Percentiles rank a stretch among this genome's conserved stretches.
phyloP scores from a whole-genome alignment of 2,888 invertebrate species.

The Rhingia campestris region DNA sequence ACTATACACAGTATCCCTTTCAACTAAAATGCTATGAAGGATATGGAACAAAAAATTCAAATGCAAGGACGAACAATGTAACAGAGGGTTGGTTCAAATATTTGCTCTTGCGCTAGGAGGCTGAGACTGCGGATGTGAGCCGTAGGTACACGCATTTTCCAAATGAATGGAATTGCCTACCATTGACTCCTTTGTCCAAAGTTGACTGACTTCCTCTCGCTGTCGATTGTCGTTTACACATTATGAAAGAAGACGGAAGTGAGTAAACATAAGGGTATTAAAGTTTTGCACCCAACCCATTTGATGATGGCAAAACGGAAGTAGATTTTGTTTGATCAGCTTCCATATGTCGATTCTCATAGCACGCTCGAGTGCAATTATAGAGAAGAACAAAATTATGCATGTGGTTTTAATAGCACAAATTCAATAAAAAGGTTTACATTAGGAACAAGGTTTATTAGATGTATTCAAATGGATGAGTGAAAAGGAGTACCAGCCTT shows the following conservation, averaged over 20 bases:
- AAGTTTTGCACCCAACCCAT: conserved; percentile 66
- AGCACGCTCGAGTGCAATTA: conserved; percentile 42
- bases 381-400: conserved; percentile 8
- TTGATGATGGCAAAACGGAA: conserved; percentile 55
- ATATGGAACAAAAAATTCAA: conserved; percentile 31
- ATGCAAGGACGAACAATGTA: conserved; percentile 66
- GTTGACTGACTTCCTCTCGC: conserved; percentile 68
- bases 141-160: conserved; percentile 20
- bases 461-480: too few species aligned
- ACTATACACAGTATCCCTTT: conserved; percentile 35
- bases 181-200: conserved; percentile 68
- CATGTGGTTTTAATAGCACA: background rate
- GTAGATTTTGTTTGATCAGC: conserved; percentile 64
- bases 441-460: too few species aligned
- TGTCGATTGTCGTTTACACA: conserved; percentile 47
- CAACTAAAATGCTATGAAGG: conserved; percentile 34
- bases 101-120: conserved; percentile 54
- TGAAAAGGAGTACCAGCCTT: too few species aligned
- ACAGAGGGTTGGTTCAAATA: conserved; percentile 66
- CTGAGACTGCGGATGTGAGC: conserved; percentile 55
- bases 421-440: too few species aligned
- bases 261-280: conserved; percentile 60
- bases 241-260: conserved; percentile 36
- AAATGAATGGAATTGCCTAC: conserved; percentile 62
- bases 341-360: conserved; percentile 43